These are phyloP conservation scores for Pollenia angustigena DNA, from an alignment of 2,888 invertebrate genomes.

Conservation along the genomic window DNA sequence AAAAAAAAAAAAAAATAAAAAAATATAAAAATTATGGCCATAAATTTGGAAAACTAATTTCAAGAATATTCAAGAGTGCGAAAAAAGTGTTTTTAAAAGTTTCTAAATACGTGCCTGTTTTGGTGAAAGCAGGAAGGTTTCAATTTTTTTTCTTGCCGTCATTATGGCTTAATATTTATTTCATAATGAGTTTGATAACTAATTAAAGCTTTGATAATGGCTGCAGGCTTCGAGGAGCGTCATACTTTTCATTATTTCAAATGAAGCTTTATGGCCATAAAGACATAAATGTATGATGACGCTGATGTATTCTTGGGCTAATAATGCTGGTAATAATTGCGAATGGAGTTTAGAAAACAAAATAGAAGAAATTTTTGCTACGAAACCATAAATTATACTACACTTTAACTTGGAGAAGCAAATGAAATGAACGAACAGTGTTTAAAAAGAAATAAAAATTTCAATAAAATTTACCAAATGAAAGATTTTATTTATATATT, in stretches of 20 bases:
- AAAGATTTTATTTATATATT: no score
- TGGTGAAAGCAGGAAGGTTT: background rate
- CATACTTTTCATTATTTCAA: background rate
- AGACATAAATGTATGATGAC: background rate
- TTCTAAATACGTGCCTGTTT: constrained; percentile 13
- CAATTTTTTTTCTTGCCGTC: background rate
- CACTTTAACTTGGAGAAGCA: background rate
- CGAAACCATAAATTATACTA: constrained; percentile 34
- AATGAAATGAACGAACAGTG: background rate
- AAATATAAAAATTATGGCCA: background rate
- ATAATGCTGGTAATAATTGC: constrained; percentile 10
- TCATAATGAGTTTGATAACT: constrained; percentile 58
- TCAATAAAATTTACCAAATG: no score
- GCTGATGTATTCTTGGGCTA: background rate
- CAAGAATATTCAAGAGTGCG: background rate
- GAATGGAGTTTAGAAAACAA: constrained; percentile 6
- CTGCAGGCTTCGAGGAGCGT: background rate
- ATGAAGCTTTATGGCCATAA: constrained; percentile 10
- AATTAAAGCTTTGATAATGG: constrained; percentile 51
- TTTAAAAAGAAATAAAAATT: no score
- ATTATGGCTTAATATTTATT: constrained; percentile 30
- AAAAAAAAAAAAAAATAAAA: no score
- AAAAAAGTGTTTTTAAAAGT: background rate
- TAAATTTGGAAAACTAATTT: background rate
- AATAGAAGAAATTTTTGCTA: constrained; percentile 1